Base-by-base conservation (phyloP, 2,888 invertebrate genomes). In the Tribolium freemani region DNA sequence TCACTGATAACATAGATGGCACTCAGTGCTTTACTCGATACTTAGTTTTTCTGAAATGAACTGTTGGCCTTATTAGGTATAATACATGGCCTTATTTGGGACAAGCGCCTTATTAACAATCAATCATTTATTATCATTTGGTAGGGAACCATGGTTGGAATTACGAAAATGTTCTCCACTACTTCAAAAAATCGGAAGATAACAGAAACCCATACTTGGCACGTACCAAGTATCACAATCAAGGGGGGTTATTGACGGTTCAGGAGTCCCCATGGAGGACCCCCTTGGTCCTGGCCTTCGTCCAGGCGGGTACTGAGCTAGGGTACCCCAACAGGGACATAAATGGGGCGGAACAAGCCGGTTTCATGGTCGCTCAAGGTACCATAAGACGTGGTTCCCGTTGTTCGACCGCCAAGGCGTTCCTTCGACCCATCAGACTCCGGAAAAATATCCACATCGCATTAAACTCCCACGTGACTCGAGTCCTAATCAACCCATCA, bases 121-220 rank as follows among this genome's bases (percentile, higher is more conserved):
- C n/a, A n/a, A n/a, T n/a, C n/a, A n/a, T n/a, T n/a, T n/a, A n/a
- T 16, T 16, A 16, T 26, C 26, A 26, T 13, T 48, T 48, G 8
- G 4, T 53, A 75, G 96, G 97, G 0, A 97, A 97, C 81, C 89
- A 93, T 0, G 96, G 96, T 4, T 98, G 97, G 97, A 92, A 93
- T 0, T 97, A 95, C 86, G 88, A 92, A 1, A 91, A 94, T 71
- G 94, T 94, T 0, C 88, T 98, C 3, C 92, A 93, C 56, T 98
- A 98, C 83, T 98, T 97, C 84, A 93, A 93, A 79, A 96, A 96
- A 84, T 95, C 95, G 0, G 96, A 96, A 85, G 96, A 96, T 84
- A 96, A 95, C 85, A 90, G 94, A 74, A 94, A 95, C 86, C 96
- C 96, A 0, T 96, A 96, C 83, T 86, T 96, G 63, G 89, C 91